phyloP scores from a whole-genome alignment of 35 echinoderm and acorn worm species.

The Eucidaris tribuloides region DNA sequence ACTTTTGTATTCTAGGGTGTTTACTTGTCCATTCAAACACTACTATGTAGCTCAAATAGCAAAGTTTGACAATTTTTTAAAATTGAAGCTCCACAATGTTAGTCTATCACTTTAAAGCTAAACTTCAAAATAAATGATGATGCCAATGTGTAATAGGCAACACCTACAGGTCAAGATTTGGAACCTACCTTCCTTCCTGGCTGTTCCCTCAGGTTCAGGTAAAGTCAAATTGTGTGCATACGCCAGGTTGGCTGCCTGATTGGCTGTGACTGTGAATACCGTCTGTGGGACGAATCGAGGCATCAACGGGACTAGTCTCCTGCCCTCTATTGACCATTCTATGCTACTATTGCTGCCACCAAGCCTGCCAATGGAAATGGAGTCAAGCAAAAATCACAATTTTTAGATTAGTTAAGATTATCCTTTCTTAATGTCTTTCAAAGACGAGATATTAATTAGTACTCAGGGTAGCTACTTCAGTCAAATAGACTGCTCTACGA shows the following conservation, averaged over 20 bases:
- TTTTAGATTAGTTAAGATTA: too few relatives aligned
- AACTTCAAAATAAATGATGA: not conserved
- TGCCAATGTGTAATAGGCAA: not conserved
- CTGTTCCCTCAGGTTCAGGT: slow-evolving; percentile 39
- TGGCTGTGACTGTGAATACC: slow-evolving; percentile 68
- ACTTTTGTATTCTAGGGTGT: not conserved
- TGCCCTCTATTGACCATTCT: slow-evolving; percentile 93
- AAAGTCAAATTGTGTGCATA: slow-evolving; percentile 52
- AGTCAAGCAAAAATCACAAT: not conserved
- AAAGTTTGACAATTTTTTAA: not conserved
- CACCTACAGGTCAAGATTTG: not conserved
- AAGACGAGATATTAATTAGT: too few relatives aligned
- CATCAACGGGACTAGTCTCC: slow-evolving; percentile 73
- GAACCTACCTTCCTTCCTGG: slow-evolving; percentile 56
- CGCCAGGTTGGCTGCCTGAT: slow-evolving; percentile 64
- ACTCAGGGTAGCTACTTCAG: too few relatives aligned
- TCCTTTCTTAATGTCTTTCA: too few relatives aligned
- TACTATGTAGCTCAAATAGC: not conserved
- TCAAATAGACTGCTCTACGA: too few relatives aligned
- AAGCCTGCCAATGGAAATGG: not conserved
- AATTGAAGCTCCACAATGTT: not conserved
- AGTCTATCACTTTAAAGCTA: too few relatives aligned
- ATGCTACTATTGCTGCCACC: slow-evolving; percentile 14
- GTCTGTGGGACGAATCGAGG: slow-evolving; percentile 88
- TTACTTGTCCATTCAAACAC: not conserved